Base-by-base conservation (phyloP, 1,140 invertebrate species). In the Stratiolaelaps scimitus region DNA sequence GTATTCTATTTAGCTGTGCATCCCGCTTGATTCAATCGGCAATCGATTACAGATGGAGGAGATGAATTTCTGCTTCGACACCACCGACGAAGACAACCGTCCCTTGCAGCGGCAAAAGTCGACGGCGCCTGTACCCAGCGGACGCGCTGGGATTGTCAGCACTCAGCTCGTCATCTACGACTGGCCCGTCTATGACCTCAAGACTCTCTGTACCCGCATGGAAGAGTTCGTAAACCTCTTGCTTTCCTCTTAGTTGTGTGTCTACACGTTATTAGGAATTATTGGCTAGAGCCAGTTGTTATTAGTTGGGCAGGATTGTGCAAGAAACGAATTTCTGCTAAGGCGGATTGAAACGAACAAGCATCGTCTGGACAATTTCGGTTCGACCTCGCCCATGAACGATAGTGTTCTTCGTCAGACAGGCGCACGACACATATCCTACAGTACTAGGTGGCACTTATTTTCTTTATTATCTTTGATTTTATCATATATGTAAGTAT, bases 401-500 rank as follows among this genome's bases (percentile, higher is more conserved):
- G n/a, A n/a, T n/a, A n/a, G n/a, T n/a, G n/a, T n/a, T n/a, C n/a
- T n/a, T n/a, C n/a, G n/a, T n/a, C n/a, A n/a, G n/a, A n/a, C n/a
- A n/a, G n/a, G n/a, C n/a, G n/a, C n/a, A n/a, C n/a, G n/a, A n/a
- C n/a, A n/a, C n/a, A n/a, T n/a, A n/a, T n/a, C n/a, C n/a, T n/a
- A n/a, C n/a, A n/a, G n/a, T n/a, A n/a, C n/a, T n/a, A n/a, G n/a
- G n/a, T n/a, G n/a, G n/a, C n/a, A 45, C 13, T 45, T 45, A 45
- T n/a, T 13, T 6, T 6, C 47, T 6, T 48, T 48, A 28, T 4
- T 48, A 7, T 6, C 5, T 15, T 20, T 15, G 47, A 45, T 45
- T 45, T 45, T 45, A n/a, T n/a, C 44, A 45, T n/a, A 45, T 45
- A 45, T n/a, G 44, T n/a, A n/a, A n/a, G n/a, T 45, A n/a, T 45